Evolutionary conservation across 2,113 vertebrate genomes (phyloP), one percentile per base, ranked within the genome.

Genomic region (Aleadryas rufinucha): DNA sequence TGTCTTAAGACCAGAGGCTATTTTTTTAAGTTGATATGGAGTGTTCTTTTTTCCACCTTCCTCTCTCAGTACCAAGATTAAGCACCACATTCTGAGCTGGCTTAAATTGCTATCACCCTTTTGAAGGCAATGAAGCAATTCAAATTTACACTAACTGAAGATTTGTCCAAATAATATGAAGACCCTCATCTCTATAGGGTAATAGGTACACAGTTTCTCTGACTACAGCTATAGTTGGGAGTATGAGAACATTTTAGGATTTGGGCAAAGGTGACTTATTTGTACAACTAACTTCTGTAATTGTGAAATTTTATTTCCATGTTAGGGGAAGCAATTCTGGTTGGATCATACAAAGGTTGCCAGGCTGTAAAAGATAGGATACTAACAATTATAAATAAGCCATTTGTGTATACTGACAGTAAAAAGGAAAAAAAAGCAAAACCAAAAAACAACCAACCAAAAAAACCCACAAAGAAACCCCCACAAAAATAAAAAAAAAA

Each of bases 61-160:
- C 3, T 83, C 7, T 82, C 16, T 90, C 31, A n/a, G 22, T 71
- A 13, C 28, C 5, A 28, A 87, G 37, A 90, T 84, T 89, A 89
- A 78, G 41, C 44, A 71, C 15, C 33, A 45, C 37, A 66, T 87
- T 87, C 79, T 84, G 53, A 94, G 18, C 19, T 71, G 54, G 42
- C 41, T 63, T 84, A 92, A 92, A 79, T 47, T 84, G 37, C 61
- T 78, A 54, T 39, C 39, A 18, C 27, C 2, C 6, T 94, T 93
- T 47, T 56, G 85, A 94, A 90, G 37, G 15, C 72, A 90, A 79
- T 26, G 54, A 83, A 92, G 33, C 47, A 61, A 81, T 84, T 84
- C n/a, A 45, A 69, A 52, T 84, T 77, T 86, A 59, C 61, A 81
- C 7, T 44, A 79, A 56, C 39, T 54, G 61, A 75, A 92, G 44